Conservation (phyloP, 2,797 vertebrate species). For the Pyrocephalus nanus region DNA sequence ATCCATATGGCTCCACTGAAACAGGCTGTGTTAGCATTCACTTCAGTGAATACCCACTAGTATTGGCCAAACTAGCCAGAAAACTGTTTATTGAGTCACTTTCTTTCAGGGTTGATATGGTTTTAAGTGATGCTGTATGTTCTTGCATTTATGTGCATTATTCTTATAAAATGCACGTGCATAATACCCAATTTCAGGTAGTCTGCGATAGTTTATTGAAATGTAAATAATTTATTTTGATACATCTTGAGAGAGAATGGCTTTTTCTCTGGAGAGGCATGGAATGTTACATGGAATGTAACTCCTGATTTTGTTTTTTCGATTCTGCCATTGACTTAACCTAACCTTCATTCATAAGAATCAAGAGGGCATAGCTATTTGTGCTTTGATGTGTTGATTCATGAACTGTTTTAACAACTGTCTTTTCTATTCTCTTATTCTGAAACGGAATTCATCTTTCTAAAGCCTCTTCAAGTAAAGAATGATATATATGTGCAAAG, state of each 20-base stretch:
- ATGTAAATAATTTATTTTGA: neutral
- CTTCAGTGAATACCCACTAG: neutral
- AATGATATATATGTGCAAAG: neutral
- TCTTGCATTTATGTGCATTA: neutral
- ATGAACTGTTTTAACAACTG: neutral
- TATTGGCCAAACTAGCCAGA: neutral
- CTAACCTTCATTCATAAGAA: neutral
- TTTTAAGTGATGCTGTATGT: neutral
- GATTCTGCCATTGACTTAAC: neutral
- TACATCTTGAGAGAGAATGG: neutral
- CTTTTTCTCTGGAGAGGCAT: neutral
- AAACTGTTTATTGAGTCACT: neutral
- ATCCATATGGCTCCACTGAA: conserved; percentile 2
- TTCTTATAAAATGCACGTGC: neutral
- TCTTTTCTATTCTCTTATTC: neutral
- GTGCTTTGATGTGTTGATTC: neutral
- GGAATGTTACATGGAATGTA: neutral
- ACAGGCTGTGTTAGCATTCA: neutral
- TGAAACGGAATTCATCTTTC: neutral
- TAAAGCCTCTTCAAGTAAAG: neutral
- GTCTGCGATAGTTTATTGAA: neutral
- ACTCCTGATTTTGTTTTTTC: neutral
- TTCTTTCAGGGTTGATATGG: neutral
- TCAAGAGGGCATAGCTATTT: neutral
- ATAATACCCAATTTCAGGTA: neutral